These are phyloP conservation scores for Hyalella azteca DNA, from an alignment of 2,888 invertebrate genomes.

Conservation along the genomic window DNA sequence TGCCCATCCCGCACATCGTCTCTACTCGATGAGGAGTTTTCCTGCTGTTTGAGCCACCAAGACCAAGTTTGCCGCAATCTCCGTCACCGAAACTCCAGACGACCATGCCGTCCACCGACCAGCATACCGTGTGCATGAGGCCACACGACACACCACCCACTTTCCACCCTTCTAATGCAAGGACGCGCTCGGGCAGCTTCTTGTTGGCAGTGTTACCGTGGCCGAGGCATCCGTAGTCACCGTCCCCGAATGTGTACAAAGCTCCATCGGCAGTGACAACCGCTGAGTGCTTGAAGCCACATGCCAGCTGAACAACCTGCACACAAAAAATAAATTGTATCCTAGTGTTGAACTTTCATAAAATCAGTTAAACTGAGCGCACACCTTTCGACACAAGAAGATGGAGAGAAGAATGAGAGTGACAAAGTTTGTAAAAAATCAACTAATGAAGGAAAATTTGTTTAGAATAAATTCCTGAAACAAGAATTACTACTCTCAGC, in stretches of 20 bases:
- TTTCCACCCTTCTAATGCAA: constrained; percentile 65
- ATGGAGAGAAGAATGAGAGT: too few species aligned
- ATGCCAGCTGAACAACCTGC: constrained; percentile 51
- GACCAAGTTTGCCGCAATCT: constrained; percentile 70
- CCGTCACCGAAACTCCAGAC: constrained; percentile 74
- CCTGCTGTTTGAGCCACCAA: constrained; percentile 59
- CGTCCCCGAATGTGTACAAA: constrained; percentile 72
- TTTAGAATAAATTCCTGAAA: too few species aligned
- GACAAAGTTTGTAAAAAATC: too few species aligned
- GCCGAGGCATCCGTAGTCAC: constrained; percentile 70
- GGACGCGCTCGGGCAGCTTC: constrained; percentile 68
- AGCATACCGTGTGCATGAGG: constrained; percentile 71
- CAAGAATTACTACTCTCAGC: too few species aligned
- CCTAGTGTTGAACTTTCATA: too few species aligned
- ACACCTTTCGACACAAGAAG: too few species aligned
- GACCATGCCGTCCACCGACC: constrained; percentile 68
- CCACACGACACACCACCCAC: constrained; percentile 70
- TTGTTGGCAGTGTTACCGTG: constrained; percentile 67
- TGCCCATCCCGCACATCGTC: constrained; percentile 66
- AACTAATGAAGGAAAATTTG: too few species aligned
- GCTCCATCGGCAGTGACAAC: constrained; percentile 72
- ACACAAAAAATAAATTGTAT: not conserved
- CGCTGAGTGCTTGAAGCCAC: constrained; percentile 61
- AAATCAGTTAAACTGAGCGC: too few species aligned
- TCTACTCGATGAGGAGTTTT: constrained; percentile 66